Evolutionary conservation across 2,888 invertebrate species (phyloP), one percentile per base, ranked within the genome.

Genomic region (Epinotia ramella): DNA sequence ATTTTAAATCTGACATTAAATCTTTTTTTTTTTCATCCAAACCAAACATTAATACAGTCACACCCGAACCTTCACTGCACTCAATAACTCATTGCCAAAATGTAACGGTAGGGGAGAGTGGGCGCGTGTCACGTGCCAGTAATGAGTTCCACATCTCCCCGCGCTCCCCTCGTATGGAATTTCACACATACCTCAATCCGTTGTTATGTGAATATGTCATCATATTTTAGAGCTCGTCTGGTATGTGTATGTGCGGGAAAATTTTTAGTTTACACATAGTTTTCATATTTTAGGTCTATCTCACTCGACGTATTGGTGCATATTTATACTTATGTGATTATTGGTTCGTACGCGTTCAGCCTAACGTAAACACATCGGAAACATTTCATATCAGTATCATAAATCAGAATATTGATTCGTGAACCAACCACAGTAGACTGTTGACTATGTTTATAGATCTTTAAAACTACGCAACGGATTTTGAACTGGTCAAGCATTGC

Each of bases 71-170:
- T 88, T 89, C 87, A 81, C 88, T 87, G 85, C 88, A 92, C 92
- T 93, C 93, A 92, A 94, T 94, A 94, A 94, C 92, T 94, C 94
- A 94, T 93, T 93, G 93, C 86, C 89, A 85, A 91, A 91, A 90
- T 90, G 91, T 88, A 89, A 84, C 88, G 84, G 86, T 84, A 85
- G 86, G 84, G 88, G 86, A 73, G 85, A 83, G 86, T 81, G 85
- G 88, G 87, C 84, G 80, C 89, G 92, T 93, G 92, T 93, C 94
- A 94, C 94, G 93, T 94, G 94, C 89, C 91, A 82, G 90, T 94
- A 94, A 94, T 93, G 94, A 94, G 94, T 92, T 87, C 90, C 86
- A 84, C 83, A 83, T 60, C 89, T 77, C 80, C 89, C 89, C 87
- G 77, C 83, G 81, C 89, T 73, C 80, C 82, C 81, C 81, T 84